Percentiles rank a stretch among this genome's conserved stretches.
Conservation (phyloP, 1,140 invertebrate species). For the Trissolcus basalis region DNA sequence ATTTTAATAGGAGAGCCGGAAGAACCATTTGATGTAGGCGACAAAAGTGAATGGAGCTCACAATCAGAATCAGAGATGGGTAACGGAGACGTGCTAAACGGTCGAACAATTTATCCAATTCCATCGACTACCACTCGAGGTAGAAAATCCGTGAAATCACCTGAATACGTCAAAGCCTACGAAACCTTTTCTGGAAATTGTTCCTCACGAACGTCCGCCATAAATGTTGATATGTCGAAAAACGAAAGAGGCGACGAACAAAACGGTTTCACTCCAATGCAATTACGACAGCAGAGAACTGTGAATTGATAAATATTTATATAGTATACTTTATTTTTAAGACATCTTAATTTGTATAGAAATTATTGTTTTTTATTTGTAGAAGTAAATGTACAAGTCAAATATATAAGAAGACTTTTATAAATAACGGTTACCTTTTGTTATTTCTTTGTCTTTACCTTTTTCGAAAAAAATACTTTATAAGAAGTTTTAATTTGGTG, state of each 20-base stretch:
- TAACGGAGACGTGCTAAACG: conserved; percentile 33
- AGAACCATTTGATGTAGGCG: conserved; percentile 19
- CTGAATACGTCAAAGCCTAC: conserved; percentile 54
- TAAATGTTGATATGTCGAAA: conserved; percentile 14
- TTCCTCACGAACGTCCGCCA: conserved; percentile 6
- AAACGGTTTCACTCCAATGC: conserved; percentile 14
- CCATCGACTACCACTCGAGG: conserved; percentile 55
- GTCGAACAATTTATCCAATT: conserved; percentile 54
- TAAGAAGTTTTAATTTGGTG: too few relatives aligned
- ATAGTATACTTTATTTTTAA: not conserved
- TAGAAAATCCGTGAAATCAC: conserved; percentile 52
- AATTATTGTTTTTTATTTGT: conserved; percentile 9
- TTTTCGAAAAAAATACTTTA: too few relatives aligned
- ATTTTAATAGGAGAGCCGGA: conserved; percentile 21
- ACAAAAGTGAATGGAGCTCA: conserved; percentile 63
- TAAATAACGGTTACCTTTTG: too few relatives aligned
- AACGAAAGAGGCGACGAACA: conserved; percentile 17
- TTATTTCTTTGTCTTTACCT: too few relatives aligned
- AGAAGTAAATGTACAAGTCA: conserved; percentile 4
- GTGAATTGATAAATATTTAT: not conserved
- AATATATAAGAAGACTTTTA: conserved; percentile 1
- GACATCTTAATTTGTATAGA: conserved; percentile 1
- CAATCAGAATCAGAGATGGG: conserved; percentile 61
- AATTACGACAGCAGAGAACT: conserved; percentile 16
- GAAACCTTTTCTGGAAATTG: conserved; percentile 22